A percentile compares a stretch with the other conserved stretches of the same genome.
Conservation (phyloP, 1,140 invertebrate species). For the Arctopsyche grandis region DNA sequence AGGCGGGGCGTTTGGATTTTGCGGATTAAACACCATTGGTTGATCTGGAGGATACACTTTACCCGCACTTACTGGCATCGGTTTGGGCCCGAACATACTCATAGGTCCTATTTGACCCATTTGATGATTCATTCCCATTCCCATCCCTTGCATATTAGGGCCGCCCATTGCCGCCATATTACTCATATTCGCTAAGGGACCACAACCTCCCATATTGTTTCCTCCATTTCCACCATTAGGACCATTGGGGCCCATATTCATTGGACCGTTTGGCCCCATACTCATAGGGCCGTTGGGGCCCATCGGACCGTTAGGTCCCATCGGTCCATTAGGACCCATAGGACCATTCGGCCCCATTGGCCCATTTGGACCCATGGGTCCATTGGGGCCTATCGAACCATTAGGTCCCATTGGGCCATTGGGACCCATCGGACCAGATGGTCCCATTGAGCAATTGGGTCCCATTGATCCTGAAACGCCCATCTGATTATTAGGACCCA, state of each 20-base stretch:
- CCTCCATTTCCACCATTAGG: conserved; percentile 66
- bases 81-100: conserved; percentile 72
- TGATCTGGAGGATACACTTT: conserved; percentile 96
- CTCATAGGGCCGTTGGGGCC: conserved; percentile 61
- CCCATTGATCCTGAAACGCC: conserved; percentile 53
- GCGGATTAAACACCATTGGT: conserved; percentile 97
- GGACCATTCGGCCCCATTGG: conserved; percentile 64
- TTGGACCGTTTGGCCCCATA: conserved; percentile 62
- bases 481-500: conserved; percentile 65
- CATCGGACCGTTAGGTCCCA: conserved; percentile 58
- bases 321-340: conserved; percentile 68
- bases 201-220: conserved; percentile 69
- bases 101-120: conserved; percentile 71
- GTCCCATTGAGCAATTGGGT: conserved; percentile 59
- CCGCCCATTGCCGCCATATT: conserved; percentile 70
- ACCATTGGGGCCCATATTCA: conserved; percentile 58
- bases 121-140: conserved; percentile 66
- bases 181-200: conserved; percentile 71
- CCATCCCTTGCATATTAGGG: conserved; percentile 69
- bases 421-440: conserved; percentile 56
- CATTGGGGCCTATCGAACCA: conserved; percentile 56
- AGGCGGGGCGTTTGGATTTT: conserved; percentile 97
- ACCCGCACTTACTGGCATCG: conserved; percentile 89
- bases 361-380: conserved; percentile 59
- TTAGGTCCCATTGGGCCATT: conserved; percentile 59